Conservation (phyloP, 2,797 vertebrate species). For the Pogoniulus pusillus region DNA sequence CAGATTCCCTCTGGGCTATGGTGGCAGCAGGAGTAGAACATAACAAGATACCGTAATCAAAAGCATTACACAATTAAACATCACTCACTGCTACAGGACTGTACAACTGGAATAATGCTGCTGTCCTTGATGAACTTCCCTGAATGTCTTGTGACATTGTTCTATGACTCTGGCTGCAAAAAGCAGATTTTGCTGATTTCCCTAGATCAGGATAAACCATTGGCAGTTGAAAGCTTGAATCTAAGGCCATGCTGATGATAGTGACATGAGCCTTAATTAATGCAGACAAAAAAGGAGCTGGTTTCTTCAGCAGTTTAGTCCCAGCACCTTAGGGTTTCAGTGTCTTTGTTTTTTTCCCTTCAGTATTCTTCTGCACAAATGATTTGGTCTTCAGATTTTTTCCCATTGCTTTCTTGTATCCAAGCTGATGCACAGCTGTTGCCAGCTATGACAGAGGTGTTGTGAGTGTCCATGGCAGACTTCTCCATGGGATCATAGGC, state of each 20-base stretch:
- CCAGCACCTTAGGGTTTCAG: background rate
- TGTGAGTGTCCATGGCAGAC: background rate
- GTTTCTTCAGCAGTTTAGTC: constrained; percentile 31
- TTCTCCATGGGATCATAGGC: no score
- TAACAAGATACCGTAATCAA: constrained; percentile 30
- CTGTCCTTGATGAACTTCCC: background rate
- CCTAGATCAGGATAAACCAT: constrained; percentile 27
- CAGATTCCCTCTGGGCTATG: constrained; percentile 4
- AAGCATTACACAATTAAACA: constrained; percentile 27
- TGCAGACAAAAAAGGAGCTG: background rate
- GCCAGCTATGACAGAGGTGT: background rate
- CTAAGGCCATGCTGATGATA: background rate
- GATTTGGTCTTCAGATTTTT: background rate
- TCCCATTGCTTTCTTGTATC: background rate
- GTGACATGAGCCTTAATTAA: constrained; percentile 13
- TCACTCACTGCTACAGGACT: background rate
- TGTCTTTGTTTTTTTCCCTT: constrained; percentile 39
- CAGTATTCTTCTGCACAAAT: background rate
- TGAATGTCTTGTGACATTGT: background rate
- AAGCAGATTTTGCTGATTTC: constrained; percentile 47
- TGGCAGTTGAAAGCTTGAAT: constrained; percentile 9
- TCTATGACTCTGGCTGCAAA: background rate
- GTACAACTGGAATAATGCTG: background rate
- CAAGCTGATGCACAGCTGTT: background rate
- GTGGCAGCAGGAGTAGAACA: background rate